A percentile compares a stretch with the other conserved stretches of the same genome.
Conservation (phyloP, 2,113 vertebrate species). For the Melanostigma gelatinosum region DNA sequence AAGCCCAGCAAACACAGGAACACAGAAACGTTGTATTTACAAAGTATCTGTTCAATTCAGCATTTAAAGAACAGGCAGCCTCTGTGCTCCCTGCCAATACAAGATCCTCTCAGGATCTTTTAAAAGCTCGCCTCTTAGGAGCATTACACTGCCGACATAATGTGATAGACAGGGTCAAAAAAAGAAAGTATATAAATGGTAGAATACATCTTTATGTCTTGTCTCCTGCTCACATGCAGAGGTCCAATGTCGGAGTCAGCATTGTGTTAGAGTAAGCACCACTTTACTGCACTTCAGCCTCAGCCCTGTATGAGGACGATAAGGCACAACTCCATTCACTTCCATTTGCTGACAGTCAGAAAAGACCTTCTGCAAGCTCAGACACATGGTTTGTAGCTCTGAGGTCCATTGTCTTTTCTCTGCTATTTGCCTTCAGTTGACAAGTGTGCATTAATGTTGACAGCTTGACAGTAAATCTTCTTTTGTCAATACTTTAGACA, state of each 20-base stretch:
- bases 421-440: neutral
- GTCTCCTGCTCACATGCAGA: neutral
- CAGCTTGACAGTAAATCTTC: slow-evolving; percentile 20
- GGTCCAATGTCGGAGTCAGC: neutral
- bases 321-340: slow-evolving; percentile 8
- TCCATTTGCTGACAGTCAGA: neutral
- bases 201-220: neutral
- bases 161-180: neutral
- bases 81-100: neutral
- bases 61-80: neutral
- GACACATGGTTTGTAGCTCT: neutral
- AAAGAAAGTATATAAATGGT: neutral
- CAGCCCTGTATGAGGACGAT: neutral
- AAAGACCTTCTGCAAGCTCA: neutral
- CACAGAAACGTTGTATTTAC: slow-evolving; percentile 28
- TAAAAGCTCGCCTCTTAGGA: neutral
- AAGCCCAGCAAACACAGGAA: slow-evolving; percentile 37
- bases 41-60: slow-evolving; percentile 24
- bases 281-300: neutral
- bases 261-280: neutral
- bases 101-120: neutral
- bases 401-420: slow-evolving; percentile 1
- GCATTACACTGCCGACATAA: neutral
- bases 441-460: slow-evolving; percentile 13
- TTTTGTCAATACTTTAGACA: slow-evolving; percentile 57